Evolutionary conservation across 2,797 vertebrate genomes (phyloP), one percentile per base, ranked within the genome.

Genomic region (Euthynnus affinis): DNA sequence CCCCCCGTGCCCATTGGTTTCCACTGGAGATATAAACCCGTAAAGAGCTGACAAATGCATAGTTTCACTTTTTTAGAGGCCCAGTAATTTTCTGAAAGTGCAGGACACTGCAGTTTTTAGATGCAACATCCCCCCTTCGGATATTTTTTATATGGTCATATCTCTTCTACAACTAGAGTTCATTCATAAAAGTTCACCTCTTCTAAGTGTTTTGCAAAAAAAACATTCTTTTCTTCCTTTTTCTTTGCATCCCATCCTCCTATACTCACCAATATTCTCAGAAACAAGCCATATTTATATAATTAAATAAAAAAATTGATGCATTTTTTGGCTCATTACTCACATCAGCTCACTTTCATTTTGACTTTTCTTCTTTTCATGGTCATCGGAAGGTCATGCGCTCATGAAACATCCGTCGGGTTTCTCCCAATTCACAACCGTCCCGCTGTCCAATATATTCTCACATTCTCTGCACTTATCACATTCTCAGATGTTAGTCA

Each of bases 401-500:
- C 53, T 63, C 40, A 3, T 34, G 60, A 91, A 85, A 80, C 87
- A 87, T 89, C 88, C 88, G 51, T 44, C 20, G 71, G 79, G 81
- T 87, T 88, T 89, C 81, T 76, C 76, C 76, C 76, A 62, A 72
- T 73, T 82, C 86, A 58, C 87, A 73, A 34, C 74, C 59, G 20
- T 82, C 81, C 81, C 69, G 58, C 71, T 63, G 70, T 59, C 70
- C 84, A 79, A 77, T 90, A 90, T 89, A 92, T 89, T 91, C 90
- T 90, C 90, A 88, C 90, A 92, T 91, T 92, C 91, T 84, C 79
- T 5, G 81, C 78, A 92, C 84, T 92, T 92, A 90, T 89, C 90
- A 87, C 88, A 44, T 93, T 90, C 89, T 91, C 91, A 90, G 79
- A 90, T 90, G 88, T 91, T 91, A 64, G 83, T 78, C 82, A n/a